These are phyloP conservation scores for Drosophila micromelanica DNA, from an alignment of 1,140 invertebrate species.

Conservation along the genomic window DNA sequence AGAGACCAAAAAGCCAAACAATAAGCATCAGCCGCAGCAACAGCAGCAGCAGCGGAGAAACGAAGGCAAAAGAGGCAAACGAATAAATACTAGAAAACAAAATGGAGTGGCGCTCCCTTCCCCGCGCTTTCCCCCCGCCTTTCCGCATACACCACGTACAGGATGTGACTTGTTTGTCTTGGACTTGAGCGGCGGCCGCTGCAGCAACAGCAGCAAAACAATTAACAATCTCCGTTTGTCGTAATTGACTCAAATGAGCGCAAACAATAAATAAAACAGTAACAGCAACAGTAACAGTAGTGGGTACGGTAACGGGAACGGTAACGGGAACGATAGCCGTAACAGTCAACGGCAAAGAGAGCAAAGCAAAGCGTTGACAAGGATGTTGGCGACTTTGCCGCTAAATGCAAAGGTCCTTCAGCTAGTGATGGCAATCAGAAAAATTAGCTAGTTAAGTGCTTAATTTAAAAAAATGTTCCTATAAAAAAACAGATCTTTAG, in stretches of 20 bases:
- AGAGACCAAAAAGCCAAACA: slow-evolving; percentile 68
- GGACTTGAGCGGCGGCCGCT: slow-evolving; percentile 50
- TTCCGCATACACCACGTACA: slow-evolving; percentile 7
- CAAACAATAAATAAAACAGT: slow-evolving; percentile 80
- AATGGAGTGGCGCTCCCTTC: slow-evolving; percentile 33
- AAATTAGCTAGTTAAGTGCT: too few species aligned
- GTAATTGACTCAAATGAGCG: slow-evolving; percentile 80
- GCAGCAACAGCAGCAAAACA: slow-evolving; percentile 57
- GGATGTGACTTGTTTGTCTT: slow-evolving; percentile 71
- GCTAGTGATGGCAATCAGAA: slow-evolving; percentile 16
- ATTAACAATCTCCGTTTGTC: slow-evolving; percentile 78
- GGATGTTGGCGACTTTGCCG: slow-evolving; percentile 18
- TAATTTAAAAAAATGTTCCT: too few species aligned
- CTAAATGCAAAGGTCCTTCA: slow-evolving; percentile 1
- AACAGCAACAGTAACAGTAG: slow-evolving; percentile 49
- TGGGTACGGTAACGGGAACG: slow-evolving; percentile 17
- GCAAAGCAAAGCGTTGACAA: slow-evolving; percentile 57
- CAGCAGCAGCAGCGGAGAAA: slow-evolving; percentile 36
- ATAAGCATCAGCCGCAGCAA: slow-evolving; percentile 36
- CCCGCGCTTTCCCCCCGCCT: neutral
- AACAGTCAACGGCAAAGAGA: slow-evolving; percentile 20
- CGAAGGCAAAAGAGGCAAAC: slow-evolving; percentile 45
- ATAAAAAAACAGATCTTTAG: too few species aligned
- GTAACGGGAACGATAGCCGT: slow-evolving; percentile 3
- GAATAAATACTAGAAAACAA: slow-evolving; percentile 69